Base-by-base conservation (phyloP, 2,888 invertebrate genomes). In the Trissoscelio sp. region DNA sequence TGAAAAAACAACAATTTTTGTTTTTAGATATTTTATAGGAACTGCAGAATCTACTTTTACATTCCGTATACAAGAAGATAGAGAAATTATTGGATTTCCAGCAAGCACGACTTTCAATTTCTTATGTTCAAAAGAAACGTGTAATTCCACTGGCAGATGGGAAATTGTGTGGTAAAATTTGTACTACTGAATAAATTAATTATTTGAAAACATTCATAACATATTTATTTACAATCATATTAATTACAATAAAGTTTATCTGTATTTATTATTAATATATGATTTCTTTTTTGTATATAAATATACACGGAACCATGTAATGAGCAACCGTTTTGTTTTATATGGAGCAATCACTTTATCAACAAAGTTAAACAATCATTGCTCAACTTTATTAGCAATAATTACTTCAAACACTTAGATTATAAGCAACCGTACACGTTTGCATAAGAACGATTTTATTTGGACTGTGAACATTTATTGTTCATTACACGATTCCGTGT, bases 21-120 rank as follows among this genome's bases (percentile, higher is more conserved):
- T 69, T 88, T 88, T 79, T 88, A 93, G 94, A 83, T 95, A 94
- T 89, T 99, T 99, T 88, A 94, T 98, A 39, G 99, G 99, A 7
- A 98, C 97, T 0, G 94, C 96, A 89, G 97, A 98, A 86, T 99
- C 99, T 78, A 99, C 99, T 0, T 99, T 99, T 91, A 95, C 98
- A 0, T 98, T 96, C 91, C 94, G 99, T 72, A 99, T 99, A 84
- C 98, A 99, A 92, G 99, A 99, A 90, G 99, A 99, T 89, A 93
- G 99, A 22, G 99, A 99, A 92, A 98, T 99, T 79, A 90, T 99
- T 46, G 98, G 98, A 0, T 98, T 98, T 91, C 93, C 94, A 4
- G 92, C 94, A 44, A 92, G 94, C 22, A 94, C 95, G 6, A 99
- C 99, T 0, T 99, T 98, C 89, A 99, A 99, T 91, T 93, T 96